Base-by-base conservation (phyloP, 2,888 invertebrate genomes). In the Philereme transversata region DNA sequence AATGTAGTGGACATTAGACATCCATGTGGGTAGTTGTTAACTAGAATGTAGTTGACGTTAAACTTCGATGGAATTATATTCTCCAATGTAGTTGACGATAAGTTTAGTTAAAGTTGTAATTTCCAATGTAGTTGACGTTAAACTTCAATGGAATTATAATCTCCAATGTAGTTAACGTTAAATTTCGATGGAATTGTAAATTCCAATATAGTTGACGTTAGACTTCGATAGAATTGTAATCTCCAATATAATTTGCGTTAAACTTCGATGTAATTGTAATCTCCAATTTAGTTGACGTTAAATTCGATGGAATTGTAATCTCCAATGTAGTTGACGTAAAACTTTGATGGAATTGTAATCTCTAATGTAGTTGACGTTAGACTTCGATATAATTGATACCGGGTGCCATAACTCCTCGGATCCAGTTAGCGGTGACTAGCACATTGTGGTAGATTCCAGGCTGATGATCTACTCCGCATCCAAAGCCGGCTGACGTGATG, bases 401-500 rank as follows among this genome's bases (percentile, higher is more conserved):
- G 4, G 82, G 82, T 0, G 57, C 34, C 34, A 36, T 49, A 6
- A 49, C 60, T 5, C 54, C 93, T 67, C 92, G 90, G 60, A 96
- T 96, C 96, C 96, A 96, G 64, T 92, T 89, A 34, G 94, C 90
- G 5, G 96, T 96, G 72, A 94, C 93, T 71, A 94, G 94, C 3
- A 97, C 95, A 78, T 96, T 96, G 83, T 97, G 97, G 85, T 97
- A 97, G 73, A 97, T 97, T 38, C 97, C 97, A 0, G 97, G 97
- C 83, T 97, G 97, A 76, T 96, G 95, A 77, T 96, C 96, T 9
- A 97, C 96, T 0, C 97, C 97, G 78, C 97, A 97, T 50, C 97
- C 97, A 80, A 97, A 97, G 5, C 97, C 97, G 0, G 97, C 97
- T 35, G 97, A 97, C 0, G 96, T 97, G 67, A 97, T 97, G 9